Evolutionary conservation across 2,888 invertebrate species (phyloP).

Genomic region (Ypsolopha scabrella): DNA sequence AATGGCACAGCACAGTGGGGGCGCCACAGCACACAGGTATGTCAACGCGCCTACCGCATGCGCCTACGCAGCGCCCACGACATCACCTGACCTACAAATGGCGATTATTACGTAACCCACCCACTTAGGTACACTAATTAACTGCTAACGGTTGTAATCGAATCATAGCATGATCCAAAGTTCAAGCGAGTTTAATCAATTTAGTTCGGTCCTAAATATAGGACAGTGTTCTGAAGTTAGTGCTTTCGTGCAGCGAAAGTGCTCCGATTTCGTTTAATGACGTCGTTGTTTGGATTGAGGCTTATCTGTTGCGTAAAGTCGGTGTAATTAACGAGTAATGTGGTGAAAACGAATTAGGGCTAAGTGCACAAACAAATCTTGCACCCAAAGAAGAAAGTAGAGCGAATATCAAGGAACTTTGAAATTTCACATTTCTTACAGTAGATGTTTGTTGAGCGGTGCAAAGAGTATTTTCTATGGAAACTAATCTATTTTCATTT

Average conservation of each 20-base stretch:
- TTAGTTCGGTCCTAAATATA: too few species aligned
- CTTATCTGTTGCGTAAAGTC: not conserved
- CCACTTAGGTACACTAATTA: conserved; percentile 5
- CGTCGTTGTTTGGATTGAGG: not conserved
- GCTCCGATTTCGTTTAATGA: not conserved
- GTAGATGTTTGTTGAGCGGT: too few species aligned
- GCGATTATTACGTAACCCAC: conserved; percentile 9
- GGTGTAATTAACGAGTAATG: too few species aligned
- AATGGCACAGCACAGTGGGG: not conserved
- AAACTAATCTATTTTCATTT: too few species aligned
- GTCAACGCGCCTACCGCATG: not conserved
- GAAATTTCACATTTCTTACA: too few species aligned
- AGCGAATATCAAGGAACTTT: too few species aligned
- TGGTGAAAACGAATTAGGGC: too few species aligned
- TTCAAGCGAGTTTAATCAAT: too few species aligned
- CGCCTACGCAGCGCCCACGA: conserved; percentile 11
- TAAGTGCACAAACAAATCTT: too few species aligned
- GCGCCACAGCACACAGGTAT: not conserved
- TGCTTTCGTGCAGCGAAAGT: not conserved
- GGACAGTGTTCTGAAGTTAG: not conserved
- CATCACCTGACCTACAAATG: conserved; percentile 9
- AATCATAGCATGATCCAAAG: not conserved
- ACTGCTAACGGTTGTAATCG: conserved; percentile 1
- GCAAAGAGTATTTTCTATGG: too few species aligned
- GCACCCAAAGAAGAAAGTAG: too few species aligned